phyloP scores from a whole-genome alignment of 2,797 vertebrate genomes.

The Mormyrus hasselquistii region DNA sequence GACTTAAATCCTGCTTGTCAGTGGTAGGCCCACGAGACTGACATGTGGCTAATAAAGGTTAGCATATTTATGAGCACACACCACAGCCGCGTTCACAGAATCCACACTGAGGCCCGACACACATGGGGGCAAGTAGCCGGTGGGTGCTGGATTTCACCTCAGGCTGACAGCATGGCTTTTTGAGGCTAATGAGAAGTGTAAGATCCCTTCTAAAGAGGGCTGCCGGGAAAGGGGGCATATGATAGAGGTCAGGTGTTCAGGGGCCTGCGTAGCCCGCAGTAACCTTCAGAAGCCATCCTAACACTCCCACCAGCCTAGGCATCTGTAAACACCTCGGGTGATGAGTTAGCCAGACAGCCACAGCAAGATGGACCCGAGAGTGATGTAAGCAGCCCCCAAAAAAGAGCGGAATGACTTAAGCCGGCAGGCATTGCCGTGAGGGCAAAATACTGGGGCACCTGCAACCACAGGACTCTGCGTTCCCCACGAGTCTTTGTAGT shows the following conservation, averaged over 20 bases:
- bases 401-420: conserved; percentile 41
- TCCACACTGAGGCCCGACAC: conserved; percentile 40
- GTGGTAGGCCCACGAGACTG: conserved; percentile 42
- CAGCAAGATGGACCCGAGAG: conserved; percentile 20
- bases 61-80: conserved; percentile 44
- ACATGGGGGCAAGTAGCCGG: background rate
- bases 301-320: conserved; percentile 26
- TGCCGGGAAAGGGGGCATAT: conserved; percentile 14
- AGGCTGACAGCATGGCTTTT: conserved; percentile 48
- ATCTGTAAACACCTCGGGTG: conserved; percentile 37
- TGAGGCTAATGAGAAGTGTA: conserved; percentile 46
- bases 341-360: conserved; percentile 41
- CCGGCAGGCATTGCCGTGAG: conserved; percentile 21
- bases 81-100: conserved; percentile 41
- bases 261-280: conserved; percentile 43
- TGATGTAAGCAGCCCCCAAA: conserved; percentile 37
- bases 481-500: conserved; percentile 36
- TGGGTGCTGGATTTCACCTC: conserved; percentile 36
- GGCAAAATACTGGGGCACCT: conserved; percentile 28
- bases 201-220: conserved; percentile 19
- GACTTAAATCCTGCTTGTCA: conserved; percentile 40
- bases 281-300: conserved; percentile 42
- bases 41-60: conserved; percentile 45
- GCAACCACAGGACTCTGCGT: conserved; percentile 26
- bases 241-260: conserved; percentile 49